phyloP scores from a whole-genome alignment of 2,113 vertebrate species.

The Polypterus bichir region DNA sequence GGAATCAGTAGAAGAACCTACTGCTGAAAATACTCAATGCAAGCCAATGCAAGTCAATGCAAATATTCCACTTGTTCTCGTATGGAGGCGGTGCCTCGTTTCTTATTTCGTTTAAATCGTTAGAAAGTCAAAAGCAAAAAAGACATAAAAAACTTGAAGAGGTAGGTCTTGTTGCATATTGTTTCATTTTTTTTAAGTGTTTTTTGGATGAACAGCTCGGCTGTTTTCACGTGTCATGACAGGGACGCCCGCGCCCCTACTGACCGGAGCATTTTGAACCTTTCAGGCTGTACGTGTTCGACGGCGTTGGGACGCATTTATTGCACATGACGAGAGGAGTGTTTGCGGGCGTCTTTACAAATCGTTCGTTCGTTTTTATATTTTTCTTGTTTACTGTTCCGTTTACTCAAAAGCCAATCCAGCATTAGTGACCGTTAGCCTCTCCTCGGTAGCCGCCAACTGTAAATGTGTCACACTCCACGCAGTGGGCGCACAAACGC shows the following conservation, averaged over 20 bases:
- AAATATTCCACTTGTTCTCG: slow-evolving; percentile 48
- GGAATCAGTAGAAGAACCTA: slow-evolving; percentile 48
- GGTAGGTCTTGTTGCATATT: slow-evolving; percentile 41
- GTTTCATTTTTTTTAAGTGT: slow-evolving; percentile 33
- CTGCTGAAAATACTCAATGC: slow-evolving; percentile 78
- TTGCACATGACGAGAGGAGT: too few relatives aligned
- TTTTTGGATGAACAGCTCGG: background rate
- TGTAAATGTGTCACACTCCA: too few relatives aligned
- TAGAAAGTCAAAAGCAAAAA: slow-evolving; percentile 37
- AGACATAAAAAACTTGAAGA: slow-evolving; percentile 61
- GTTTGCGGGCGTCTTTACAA: too few relatives aligned
- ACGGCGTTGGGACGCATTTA: too few relatives aligned
- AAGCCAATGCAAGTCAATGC: slow-evolving; percentile 87
- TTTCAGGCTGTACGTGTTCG: slow-evolving; percentile 32
- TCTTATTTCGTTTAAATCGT: slow-evolving; percentile 44
- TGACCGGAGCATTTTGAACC: slow-evolving; percentile 21
- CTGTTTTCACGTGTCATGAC: background rate
- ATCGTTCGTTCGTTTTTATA: too few relatives aligned
- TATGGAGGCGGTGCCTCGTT: slow-evolving; percentile 50
- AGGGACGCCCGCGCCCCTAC: slow-evolving; percentile 20
- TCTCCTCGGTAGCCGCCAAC: too few relatives aligned
- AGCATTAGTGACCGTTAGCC: too few relatives aligned
- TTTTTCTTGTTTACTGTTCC: too few relatives aligned
- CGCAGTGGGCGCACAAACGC: too few relatives aligned
- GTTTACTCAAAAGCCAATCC: too few relatives aligned